phyloP scores from a whole-genome alignment of 1,140 invertebrate genomes.

The Drosophila rhopaloa region DNA sequence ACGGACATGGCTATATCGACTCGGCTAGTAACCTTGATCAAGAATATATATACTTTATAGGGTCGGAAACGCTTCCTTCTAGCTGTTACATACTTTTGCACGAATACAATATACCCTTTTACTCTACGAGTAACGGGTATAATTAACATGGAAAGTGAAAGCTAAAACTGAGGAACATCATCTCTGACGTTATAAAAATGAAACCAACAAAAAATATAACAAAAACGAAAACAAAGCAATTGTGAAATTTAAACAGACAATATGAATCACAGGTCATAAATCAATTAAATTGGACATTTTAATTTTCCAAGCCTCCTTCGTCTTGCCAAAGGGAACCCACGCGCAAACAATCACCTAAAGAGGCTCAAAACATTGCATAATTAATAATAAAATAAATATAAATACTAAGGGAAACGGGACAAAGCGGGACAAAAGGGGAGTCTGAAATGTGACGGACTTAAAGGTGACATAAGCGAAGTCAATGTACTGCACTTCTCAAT shows the following conservation, averaged over 20 bases:
- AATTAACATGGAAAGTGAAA: conserved; percentile 29
- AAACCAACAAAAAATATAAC: conserved; percentile 19
- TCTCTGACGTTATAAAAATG: conserved; percentile 14
- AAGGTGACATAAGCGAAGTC: conserved; percentile 23
- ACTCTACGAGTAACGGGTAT: no score
- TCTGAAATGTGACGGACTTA: conserved; percentile 1
- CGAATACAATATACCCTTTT: no score
- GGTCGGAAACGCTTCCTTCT: no score
- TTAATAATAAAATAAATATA: conserved; percentile 31
- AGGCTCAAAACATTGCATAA: conserved; percentile 35
- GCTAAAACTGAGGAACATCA: background rate
- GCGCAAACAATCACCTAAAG: conserved; percentile 19
- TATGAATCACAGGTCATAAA: conserved; percentile 65
- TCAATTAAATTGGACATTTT: conserved; percentile 75
- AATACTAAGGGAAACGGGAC: conserved; percentile 10
- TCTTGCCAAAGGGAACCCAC: background rate
- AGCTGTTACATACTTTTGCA: no score
- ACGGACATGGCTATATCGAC: no score
- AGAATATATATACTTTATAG: no score
- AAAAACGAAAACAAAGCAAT: conserved; percentile 37
- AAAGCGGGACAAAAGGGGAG: background rate
- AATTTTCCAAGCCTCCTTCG: conserved; percentile 44
- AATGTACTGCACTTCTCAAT: conserved; percentile 14
- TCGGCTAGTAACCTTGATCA: no score
- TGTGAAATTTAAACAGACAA: conserved; percentile 48